Base-by-base conservation (phyloP, 2,797 vertebrate species). In the Poeciliopsis paucimaculata region DNA sequence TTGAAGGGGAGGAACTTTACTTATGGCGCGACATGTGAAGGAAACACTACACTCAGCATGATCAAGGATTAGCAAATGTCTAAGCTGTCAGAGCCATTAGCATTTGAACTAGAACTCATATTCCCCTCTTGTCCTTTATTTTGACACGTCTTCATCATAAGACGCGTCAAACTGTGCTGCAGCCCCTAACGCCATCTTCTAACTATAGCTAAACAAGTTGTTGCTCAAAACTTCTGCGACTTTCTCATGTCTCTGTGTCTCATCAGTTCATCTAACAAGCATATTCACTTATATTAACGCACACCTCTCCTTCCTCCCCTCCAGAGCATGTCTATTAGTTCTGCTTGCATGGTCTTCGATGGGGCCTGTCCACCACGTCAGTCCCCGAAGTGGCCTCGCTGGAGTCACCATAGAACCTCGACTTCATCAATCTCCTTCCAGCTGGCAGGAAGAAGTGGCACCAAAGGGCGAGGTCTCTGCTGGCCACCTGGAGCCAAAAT, bases 271-370 rank as follows among this genome's bases (percentile, higher is more conserved):
- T 84, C 77, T 28, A 28, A 46, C 20, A 55, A 79, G 84, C 53
- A 85, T 55, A n/a, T 77, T 76, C 83, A 86, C 83, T 73, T 77
- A 66, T 49, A 72, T 43, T 36, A 81, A 80, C n/a, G 7, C 68
- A 77, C 78, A 78, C 73, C 77, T 86, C 73, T 85, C 72, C 47
- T 53, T 80, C 76, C 62, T 57, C 74, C 57, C 28, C 92, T 91
- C 88, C 72, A 80, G 90, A 88, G 86, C 84, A 87, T 85, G 87
- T 78, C 83, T 83, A 92, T 94, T 95, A 94, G 94, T 93, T 94
- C 91, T 90, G 92, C 92, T 93, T 91, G 91, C 92, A 93, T 92
- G 90, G 88, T 88, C 88, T 91, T 92, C 77, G 89, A 94, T 91
- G 90, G 85, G 91, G 92, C 91, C 88, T 87, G 90, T 90, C 92